phyloP scores from a whole-genome alignment of 2,888 invertebrate genomes.

The Leptinotarsa tumamoca region DNA sequence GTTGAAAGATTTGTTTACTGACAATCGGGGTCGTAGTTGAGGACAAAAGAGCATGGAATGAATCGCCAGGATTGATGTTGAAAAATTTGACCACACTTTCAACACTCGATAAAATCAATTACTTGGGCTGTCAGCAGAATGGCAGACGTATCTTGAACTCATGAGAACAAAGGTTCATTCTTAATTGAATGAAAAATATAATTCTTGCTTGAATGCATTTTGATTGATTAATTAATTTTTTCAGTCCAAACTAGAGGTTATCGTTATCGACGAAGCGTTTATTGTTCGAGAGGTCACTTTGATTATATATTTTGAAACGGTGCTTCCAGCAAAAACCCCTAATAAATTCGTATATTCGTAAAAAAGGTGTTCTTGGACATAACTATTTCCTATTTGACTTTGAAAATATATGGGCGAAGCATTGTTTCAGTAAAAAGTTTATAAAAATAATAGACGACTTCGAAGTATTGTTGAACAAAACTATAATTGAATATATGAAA shows the following conservation, averaged over 20 bases:
- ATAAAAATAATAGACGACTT: too few relatives aligned
- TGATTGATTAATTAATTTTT: slow-evolving; percentile 1
- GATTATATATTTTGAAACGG: background rate
- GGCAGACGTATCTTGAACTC: background rate
- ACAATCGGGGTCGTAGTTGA: background rate
- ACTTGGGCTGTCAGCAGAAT: background rate
- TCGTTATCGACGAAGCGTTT: slow-evolving; percentile 3
- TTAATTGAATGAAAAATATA: background rate
- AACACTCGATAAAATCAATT: background rate
- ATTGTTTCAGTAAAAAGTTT: too few relatives aligned
- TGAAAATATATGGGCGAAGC: too few relatives aligned
- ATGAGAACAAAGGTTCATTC: background rate
- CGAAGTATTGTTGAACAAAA: too few relatives aligned
- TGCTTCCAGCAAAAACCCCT: background rate
- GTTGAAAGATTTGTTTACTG: slow-evolving; percentile 8
- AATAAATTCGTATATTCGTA: too few relatives aligned
- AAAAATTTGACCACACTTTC: too few relatives aligned
- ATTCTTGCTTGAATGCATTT: slow-evolving; percentile 13
- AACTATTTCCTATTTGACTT: too few relatives aligned
- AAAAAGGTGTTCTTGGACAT: too few relatives aligned
- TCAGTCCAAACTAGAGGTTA: slow-evolving; percentile 6
- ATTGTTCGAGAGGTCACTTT: slow-evolving; percentile 10
- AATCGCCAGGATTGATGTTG: too few relatives aligned
- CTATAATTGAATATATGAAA: too few relatives aligned
- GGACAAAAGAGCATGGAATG: too few relatives aligned